Evolutionary conservation across 2,888 invertebrate species (phyloP).

Genomic region (Glyphotaelius pellucidus): DNA sequence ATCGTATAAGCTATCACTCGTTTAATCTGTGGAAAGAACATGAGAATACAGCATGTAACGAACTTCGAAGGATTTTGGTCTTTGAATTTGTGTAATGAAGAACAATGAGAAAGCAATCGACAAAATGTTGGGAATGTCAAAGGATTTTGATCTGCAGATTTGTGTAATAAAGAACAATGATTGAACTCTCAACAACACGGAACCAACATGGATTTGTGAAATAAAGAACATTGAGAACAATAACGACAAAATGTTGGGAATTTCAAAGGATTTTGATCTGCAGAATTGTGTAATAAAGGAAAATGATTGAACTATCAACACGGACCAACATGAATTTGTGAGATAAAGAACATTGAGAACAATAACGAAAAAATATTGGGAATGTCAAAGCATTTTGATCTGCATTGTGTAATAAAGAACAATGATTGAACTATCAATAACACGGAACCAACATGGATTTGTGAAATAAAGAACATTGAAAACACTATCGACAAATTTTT

Average conservation of each 20-base stretch:
- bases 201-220: no score
- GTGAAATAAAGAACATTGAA: no score
- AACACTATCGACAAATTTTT: no score
- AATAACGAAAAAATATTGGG: no score
- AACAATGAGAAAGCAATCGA: not conserved
- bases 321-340: no score
- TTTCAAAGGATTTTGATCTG: no score
- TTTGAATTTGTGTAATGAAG: not conserved
- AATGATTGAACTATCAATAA: no score
- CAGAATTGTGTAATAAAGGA: not conserved
- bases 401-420: no score
- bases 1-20: conserved; percentile 48
- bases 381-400: no score
- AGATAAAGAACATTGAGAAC: no score
- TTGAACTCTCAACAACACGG: not conserved
- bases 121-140: not conserved
- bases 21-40: not conserved
- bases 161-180: not conserved
- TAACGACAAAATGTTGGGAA: not conserved
- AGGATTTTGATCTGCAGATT: not conserved
- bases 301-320: not conserved
- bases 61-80: not conserved
- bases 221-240: no score
- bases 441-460: no score
- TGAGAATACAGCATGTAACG: not conserved